Base-by-base conservation (phyloP, 2,113 vertebrate species). In the Cynoglossus semilaevis region DNA sequence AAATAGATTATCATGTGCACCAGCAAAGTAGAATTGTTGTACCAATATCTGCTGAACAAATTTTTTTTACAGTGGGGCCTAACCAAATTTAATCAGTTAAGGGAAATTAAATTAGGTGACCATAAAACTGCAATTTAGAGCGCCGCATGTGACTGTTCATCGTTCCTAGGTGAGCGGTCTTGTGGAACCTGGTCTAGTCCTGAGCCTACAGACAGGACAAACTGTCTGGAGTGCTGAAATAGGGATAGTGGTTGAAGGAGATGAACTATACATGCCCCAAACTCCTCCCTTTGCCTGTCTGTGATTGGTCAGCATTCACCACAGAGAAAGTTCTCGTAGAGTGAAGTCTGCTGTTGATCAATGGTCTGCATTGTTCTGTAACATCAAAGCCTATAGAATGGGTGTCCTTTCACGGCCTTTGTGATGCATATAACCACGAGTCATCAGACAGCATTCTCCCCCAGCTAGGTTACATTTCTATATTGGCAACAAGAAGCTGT, bases 191-290 rank as follows among this genome's bases (percentile, higher is more conserved):
- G 40, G 63, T 63, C 63, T 84, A 80, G 82, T 85, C 82, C 69
- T 42, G 64, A 37, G 72, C 71, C 81, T 62, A 35, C 15, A 58
- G 67, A 81, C 57, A 65, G 35, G 49, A 76, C 73, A 82, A 85
- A 76, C 62, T 60, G 71, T 83, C 72, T 76, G 72, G 68, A 41
- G 77, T 73, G 84, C 19, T 85, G 80, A 82, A 78, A 87, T 71
- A 83, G 65, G 63, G 76, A n/a, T 85, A 87, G 85, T 86, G 86
- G 85, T 81, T 85, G 62, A 70, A 84, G 67, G 56, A 77, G 79
- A 74, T 88, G 82, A 88, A 63, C 48, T 67, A 71, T 67, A 54
- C 68, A 73, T 72, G 75, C 61, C 74, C 61, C 40, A 73, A 65
- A 70, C 71, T 43, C 77, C 75, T 63, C 74, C 72, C 58, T 15